Evolutionary conservation across 2,888 invertebrate species (phyloP).

Genomic region (Eugnorisma glareosa): DNA sequence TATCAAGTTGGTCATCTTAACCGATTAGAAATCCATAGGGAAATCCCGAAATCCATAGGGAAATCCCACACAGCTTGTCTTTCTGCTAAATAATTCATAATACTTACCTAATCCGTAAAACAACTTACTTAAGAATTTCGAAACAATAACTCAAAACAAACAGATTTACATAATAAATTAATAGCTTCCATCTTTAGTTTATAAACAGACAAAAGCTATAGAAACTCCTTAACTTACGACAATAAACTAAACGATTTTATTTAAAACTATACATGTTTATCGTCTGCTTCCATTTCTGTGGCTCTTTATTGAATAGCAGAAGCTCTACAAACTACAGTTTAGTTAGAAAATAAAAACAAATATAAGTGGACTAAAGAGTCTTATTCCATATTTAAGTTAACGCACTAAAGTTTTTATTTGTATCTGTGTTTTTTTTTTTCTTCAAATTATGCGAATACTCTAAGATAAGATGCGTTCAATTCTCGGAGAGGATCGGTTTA

Average conservation of each 20-base stretch:
- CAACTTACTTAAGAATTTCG: background rate
- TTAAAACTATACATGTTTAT: conserved; percentile 23
- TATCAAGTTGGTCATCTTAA: background rate
- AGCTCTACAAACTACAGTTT: conserved; percentile 25
- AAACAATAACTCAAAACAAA: background rate
- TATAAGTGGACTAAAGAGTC: background rate
- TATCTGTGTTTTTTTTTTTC: background rate
- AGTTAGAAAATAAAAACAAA: conserved; percentile 34
- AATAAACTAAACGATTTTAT: conserved; percentile 53
- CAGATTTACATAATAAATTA: conserved; percentile 5
- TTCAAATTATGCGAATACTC: conserved; percentile 3
- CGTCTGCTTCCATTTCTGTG: conserved; percentile 28
- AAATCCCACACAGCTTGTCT: background rate
- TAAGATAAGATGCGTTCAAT: background rate
- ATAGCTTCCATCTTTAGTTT: background rate
- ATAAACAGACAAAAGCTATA: conserved; percentile 11
- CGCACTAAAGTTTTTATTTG: conserved; percentile 12
- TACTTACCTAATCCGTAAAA: background rate
- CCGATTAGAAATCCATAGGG: background rate
- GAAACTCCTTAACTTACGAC: conserved; percentile 24
- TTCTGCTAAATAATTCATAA: background rate
- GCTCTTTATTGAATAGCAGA: conserved; percentile 6
- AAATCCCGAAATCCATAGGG: background rate
- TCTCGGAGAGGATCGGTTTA: no score
- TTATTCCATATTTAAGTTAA: no score